Percentiles rank a stretch among this genome's conserved stretches.
phyloP scores from a whole-genome alignment of 2,888 invertebrate genomes.

The Willowsia nigromaculata region DNA sequence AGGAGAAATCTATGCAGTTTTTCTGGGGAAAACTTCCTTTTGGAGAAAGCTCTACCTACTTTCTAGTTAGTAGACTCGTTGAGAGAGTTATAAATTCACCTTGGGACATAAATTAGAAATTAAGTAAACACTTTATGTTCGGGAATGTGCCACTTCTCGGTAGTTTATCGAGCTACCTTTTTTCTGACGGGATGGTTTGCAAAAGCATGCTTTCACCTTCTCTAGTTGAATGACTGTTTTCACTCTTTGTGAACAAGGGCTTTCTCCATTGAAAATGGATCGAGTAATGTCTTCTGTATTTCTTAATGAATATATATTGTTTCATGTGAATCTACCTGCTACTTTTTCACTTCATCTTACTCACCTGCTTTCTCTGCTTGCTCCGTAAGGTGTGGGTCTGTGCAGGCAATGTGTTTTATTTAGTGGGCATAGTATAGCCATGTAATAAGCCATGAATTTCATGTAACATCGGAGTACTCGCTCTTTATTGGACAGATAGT shows the following conservation, averaged over 20 bases:
- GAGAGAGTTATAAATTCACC: background rate
- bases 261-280: background rate
- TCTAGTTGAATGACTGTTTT: background rate
- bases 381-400: background rate
- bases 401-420: too few species aligned
- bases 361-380: background rate
- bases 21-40: too few species aligned
- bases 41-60: too few species aligned
- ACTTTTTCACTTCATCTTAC: background rate
- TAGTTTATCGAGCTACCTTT: too few species aligned
- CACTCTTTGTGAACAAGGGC: background rate
- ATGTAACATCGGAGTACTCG: background rate
- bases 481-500: background rate
- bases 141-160: background rate
- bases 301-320: slow-evolving; percentile 3
- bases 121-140: slow-evolving; percentile 16
- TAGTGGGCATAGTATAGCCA: too few species aligned
- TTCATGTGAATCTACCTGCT: background rate
- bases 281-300: background rate
- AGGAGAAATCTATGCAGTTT: too few species aligned
- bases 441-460: background rate
- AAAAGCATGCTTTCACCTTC: background rate
- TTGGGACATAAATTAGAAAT: slow-evolving; percentile 20
- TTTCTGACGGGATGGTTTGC: too few species aligned
- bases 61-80: background rate